phyloP scores from a whole-genome alignment of 64 coral and sea anemone species.

The Actinia tenebrosa region DNA sequence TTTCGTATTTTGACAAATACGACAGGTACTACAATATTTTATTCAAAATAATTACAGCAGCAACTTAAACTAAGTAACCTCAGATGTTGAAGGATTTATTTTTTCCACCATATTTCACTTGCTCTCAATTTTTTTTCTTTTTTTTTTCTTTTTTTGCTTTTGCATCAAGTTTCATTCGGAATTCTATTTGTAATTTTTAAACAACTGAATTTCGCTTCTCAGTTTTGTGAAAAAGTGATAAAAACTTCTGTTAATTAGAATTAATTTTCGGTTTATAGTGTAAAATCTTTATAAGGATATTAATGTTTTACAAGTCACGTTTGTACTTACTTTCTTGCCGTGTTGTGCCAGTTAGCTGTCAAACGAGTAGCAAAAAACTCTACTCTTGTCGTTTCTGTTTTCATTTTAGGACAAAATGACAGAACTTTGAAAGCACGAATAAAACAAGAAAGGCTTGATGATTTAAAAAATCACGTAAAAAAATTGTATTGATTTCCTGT shows the following conservation, averaged over 20 bases:
- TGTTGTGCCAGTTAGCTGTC: background rate
- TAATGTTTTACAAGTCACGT: background rate
- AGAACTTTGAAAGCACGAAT: background rate
- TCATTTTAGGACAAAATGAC: background rate
- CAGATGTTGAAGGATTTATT: background rate
- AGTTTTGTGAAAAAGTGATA: too few species aligned
- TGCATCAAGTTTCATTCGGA: background rate
- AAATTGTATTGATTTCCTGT: too few species aligned
- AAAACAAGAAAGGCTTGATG: background rate
- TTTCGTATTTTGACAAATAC: slow-evolving; percentile 6
- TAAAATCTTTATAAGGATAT: background rate
- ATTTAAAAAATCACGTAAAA: too few species aligned
- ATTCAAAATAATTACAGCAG: background rate
- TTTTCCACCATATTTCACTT: background rate
- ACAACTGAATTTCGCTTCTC: too few species aligned
- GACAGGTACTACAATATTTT: slow-evolving; percentile 2
- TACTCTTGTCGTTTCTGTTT: background rate
- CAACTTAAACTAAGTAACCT: background rate
- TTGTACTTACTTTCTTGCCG: background rate
- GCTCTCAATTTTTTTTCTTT: background rate
- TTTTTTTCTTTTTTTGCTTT: too few species aligned
- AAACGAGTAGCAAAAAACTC: background rate
- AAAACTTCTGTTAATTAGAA: background rate
- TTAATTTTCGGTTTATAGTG: background rate
- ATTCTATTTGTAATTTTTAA: background rate